phyloP scores from a whole-genome alignment of 2,888 invertebrate genomes.

The Drosophila pseudotakahashii region DNA sequence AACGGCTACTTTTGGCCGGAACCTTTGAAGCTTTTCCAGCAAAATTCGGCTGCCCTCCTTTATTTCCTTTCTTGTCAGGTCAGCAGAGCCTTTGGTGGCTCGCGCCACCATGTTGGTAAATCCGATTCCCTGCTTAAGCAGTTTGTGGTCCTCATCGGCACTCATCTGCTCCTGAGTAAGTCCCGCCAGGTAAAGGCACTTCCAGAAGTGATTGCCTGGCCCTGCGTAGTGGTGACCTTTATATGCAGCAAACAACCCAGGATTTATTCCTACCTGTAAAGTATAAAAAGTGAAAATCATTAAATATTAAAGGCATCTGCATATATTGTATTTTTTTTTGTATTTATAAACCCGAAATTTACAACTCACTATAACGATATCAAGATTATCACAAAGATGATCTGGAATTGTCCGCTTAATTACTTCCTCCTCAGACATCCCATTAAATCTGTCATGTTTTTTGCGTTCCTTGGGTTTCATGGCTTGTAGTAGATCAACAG shows the following conservation, averaged over 20 bases:
- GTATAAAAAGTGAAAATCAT: background rate
- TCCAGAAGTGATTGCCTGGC: slow-evolving; percentile 99
- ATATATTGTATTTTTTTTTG: background rate
- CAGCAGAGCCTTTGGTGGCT: slow-evolving; percentile 97
- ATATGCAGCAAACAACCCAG: slow-evolving; percentile 98
- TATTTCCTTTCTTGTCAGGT: slow-evolving; percentile 96
- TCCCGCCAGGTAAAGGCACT: slow-evolving; percentile 97
- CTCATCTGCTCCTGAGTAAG: slow-evolving; percentile 97
- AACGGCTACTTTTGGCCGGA: slow-evolving; percentile 97
- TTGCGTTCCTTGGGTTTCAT: slow-evolving; percentile 90
- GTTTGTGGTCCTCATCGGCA: slow-evolving; percentile 97
- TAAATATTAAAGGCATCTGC: background rate
- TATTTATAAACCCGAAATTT: slow-evolving; percentile 83
- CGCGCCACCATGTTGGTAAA: slow-evolving; percentile 99
- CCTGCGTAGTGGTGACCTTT: slow-evolving; percentile 99
- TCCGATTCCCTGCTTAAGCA: slow-evolving; percentile 97
- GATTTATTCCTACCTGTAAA: slow-evolving; percentile 97
- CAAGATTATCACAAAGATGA: slow-evolving; percentile 95
- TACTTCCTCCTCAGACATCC: slow-evolving; percentile 98
- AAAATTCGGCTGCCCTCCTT: slow-evolving; percentile 96
- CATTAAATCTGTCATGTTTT: slow-evolving; percentile 97
- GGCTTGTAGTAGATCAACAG: slow-evolving; percentile 31
- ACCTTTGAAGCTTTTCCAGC: slow-evolving; percentile 94
- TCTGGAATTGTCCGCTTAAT: slow-evolving; percentile 96
- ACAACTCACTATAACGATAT: slow-evolving; percentile 98